Base-by-base conservation (phyloP, 2,797 vertebrate genomes). In the Salmo trutta region DNA sequence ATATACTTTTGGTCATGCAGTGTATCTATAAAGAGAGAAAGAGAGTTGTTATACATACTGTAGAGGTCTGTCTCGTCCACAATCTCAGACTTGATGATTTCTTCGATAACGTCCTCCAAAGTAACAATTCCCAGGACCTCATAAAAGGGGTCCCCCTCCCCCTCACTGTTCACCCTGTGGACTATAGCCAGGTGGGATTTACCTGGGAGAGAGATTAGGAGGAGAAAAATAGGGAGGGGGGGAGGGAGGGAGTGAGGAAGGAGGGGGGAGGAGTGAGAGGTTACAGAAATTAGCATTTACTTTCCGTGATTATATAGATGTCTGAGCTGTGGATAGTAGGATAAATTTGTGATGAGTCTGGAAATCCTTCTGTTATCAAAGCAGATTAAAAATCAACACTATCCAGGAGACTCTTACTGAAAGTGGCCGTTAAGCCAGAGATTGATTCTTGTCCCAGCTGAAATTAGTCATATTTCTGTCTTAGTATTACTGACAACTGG, bases 81-180 rank as follows among this genome's bases (percentile, higher is more conserved):
- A 76, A 99, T 99, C 93, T 99, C 98, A 0, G 98, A 99, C 86
- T 99, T 99, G 93, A 99, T 99, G 86, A 99, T 99, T 88, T 99
- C 98, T 79, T 99, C 98, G 83, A 99, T 99, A 88, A 99, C 95
- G 71, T 99, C 98, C 88, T 99, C 98, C 90, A 99, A 92, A 0
- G 98, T 99, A 87, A 99, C 94, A 76, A 99, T 98, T 86, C 98
- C 98, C 97, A 99, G 96, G 84, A 99, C 95, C 86, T 99, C 97
- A 21, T 99, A 99, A 93, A 99, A 99, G 0, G 98, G 98, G 83
- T 99, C 98, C 66, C 98, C 97, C 86, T 98, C 97, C 0, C 98
- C 98, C 90, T 99, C 97, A 0, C 96, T 96, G 91, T 99, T 99
- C 84, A 99, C 98, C 78, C 96, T 90, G 90, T 99, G 98, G 77